Conservation (phyloP, 2,797 vertebrate species). For the Eulemur coronatus region DNA sequence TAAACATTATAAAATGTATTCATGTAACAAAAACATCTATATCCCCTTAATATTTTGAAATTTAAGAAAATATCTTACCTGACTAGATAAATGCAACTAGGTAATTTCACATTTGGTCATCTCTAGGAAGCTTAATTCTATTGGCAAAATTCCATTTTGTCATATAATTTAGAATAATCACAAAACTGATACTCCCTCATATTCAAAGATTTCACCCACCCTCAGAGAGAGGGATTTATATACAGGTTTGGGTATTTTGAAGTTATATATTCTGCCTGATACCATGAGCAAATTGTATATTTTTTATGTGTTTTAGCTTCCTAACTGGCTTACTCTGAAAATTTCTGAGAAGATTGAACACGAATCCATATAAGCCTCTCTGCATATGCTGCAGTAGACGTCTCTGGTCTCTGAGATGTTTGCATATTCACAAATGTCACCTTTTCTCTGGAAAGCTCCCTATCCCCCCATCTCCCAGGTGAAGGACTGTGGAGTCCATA, state of each 20-base stretch:
- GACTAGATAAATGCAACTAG: not conserved
- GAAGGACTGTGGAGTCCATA: not conserved
- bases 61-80: not conserved
- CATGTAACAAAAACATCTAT: not conserved
- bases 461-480: not conserved
- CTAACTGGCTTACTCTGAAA: not conserved
- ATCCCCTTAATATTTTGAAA: not conserved
- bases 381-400: too few relatives aligned
- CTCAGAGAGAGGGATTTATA: not conserved
- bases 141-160: not conserved
- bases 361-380: not conserved
- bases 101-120: not conserved
- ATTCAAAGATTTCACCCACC: not conserved
- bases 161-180: not conserved
- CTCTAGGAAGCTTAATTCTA: not conserved
- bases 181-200: not conserved
- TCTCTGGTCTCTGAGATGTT: not conserved
- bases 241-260: too few relatives aligned
- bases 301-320: not conserved
- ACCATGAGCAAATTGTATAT: not conserved
- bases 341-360: not conserved
- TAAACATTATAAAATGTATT: not conserved
- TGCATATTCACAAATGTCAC: not conserved
- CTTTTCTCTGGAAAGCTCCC: not conserved
- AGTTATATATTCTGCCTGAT: not conserved